A percentile compares a stretch with the other conserved stretches of the same genome.
Evolutionary conservation across 2,797 vertebrate species (phyloP).

Genomic region (Squalus acanthias): DNA sequence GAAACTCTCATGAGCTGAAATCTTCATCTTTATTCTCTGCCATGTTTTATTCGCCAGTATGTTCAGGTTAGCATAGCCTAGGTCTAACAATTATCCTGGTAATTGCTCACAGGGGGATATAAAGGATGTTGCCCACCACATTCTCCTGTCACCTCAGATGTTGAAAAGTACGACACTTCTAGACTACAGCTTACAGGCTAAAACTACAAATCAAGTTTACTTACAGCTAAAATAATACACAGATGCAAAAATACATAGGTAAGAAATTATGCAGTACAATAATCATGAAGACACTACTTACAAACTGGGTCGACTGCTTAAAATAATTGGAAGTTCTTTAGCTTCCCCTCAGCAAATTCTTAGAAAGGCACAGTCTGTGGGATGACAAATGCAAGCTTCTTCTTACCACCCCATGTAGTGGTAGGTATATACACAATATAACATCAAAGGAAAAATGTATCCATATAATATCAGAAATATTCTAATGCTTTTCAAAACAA

Average conservation of each 20-base stretch:
- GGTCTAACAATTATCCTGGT: too few relatives aligned
- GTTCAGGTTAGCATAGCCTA: too few relatives aligned
- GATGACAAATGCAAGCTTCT: not conserved
- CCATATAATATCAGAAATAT: not conserved
- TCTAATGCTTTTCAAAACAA: not conserved
- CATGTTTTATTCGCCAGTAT: too few relatives aligned
- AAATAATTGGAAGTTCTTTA: not conserved
- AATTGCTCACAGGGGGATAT: too few relatives aligned
- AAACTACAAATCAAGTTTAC: not conserved
- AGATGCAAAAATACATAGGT: not conserved
- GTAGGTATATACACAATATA: not conserved
- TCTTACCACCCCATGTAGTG: not conserved
- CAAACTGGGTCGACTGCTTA: not conserved
- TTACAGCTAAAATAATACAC: not conserved
- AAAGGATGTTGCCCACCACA: too few relatives aligned
- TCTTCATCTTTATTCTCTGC: too few relatives aligned
- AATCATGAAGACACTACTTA: not conserved
- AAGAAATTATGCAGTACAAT: not conserved
- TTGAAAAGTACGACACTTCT: too few relatives aligned
- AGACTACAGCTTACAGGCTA: too few relatives aligned
- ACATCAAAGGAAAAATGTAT: not conserved
- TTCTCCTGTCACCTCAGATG: too few relatives aligned
- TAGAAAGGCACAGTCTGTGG: not conserved
- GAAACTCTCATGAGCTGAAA: too few relatives aligned
- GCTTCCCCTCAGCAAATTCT: not conserved